phyloP scores from a whole-genome alignment of 2,797 vertebrate genomes.

The Pristis pectinata region DNA sequence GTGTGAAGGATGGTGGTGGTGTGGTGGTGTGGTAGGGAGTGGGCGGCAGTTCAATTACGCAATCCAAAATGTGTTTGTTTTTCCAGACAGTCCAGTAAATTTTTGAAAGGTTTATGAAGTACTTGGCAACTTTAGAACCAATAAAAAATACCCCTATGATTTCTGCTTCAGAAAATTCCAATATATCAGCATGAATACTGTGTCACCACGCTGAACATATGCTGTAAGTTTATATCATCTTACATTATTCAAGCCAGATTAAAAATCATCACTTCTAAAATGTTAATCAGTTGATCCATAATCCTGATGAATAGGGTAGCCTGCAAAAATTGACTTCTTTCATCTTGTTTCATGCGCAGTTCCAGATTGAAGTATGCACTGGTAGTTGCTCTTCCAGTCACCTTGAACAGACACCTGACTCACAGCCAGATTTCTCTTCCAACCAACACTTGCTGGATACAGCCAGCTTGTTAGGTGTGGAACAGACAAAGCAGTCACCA shows the following conservation, averaged over 20 bases:
- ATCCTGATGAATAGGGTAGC: background rate
- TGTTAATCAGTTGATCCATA: background rate
- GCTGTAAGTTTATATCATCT: background rate
- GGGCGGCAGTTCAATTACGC: background rate
- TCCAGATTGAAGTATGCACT: background rate
- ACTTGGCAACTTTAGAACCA: background rate
- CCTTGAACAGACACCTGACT: slow-evolving; percentile 14
- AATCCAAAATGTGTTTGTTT: background rate
- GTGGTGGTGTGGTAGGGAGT: background rate
- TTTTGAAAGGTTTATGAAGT: background rate
- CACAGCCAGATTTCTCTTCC: background rate
- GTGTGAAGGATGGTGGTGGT: background rate
- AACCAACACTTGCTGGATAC: slow-evolving; percentile 2
- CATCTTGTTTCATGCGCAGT: background rate
- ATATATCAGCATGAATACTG: background rate
- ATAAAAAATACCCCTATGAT: background rate
- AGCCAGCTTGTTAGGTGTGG: slow-evolving; percentile 7
- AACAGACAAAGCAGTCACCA: slow-evolving; percentile 8
- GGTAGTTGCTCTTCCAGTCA: background rate
- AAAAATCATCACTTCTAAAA: background rate
- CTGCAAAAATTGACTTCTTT: background rate
- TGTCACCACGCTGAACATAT: background rate
- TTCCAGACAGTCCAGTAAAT: background rate
- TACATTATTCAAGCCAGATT: background rate
- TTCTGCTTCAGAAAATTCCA: background rate